phyloP scores from a whole-genome alignment of 1,140 invertebrate species.

The Ditylenchus dipsaci region DNA sequence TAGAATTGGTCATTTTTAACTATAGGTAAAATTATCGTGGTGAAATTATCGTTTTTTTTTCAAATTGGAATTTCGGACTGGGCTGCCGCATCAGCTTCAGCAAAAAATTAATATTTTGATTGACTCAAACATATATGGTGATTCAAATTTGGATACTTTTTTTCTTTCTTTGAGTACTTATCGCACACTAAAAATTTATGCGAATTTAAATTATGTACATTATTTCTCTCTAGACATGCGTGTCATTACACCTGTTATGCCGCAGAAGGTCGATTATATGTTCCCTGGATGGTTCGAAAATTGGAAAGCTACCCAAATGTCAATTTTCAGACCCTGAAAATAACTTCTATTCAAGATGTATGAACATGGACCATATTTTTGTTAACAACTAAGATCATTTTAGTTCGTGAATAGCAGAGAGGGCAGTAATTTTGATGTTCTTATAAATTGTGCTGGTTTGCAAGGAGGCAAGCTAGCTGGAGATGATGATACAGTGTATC shows the following conservation, averaged over 20 bases:
- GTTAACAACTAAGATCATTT: too few species aligned
- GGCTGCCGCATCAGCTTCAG: too few species aligned
- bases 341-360: conserved; percentile 5
- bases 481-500: conserved; percentile 41
- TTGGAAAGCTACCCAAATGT: conserved; percentile 8
- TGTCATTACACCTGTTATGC: conserved; percentile 55
- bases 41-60: too few species aligned
- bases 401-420: background rate
- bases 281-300: conserved; percentile 45
- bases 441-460: conserved; percentile 52
- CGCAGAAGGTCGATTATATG: conserved; percentile 48
- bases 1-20: too few species aligned
- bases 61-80: too few species aligned
- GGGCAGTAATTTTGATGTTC: conserved; percentile 38
- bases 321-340: conserved; percentile 11
- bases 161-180: too few species aligned
- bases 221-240: conserved; percentile 32
- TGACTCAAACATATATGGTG: too few species aligned
- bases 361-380: background rate
- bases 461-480: conserved; percentile 43
- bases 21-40: too few species aligned
- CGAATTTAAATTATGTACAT: too few species aligned
- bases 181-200: too few species aligned
- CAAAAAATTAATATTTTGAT: too few species aligned
- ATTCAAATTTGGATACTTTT: too few species aligned